A percentile compares a stretch with the other conserved stretches of the same genome.
These are phyloP conservation scores for Apamea monoglypha DNA, from an alignment of 2,888 invertebrate species.

Conservation along the genomic window DNA sequence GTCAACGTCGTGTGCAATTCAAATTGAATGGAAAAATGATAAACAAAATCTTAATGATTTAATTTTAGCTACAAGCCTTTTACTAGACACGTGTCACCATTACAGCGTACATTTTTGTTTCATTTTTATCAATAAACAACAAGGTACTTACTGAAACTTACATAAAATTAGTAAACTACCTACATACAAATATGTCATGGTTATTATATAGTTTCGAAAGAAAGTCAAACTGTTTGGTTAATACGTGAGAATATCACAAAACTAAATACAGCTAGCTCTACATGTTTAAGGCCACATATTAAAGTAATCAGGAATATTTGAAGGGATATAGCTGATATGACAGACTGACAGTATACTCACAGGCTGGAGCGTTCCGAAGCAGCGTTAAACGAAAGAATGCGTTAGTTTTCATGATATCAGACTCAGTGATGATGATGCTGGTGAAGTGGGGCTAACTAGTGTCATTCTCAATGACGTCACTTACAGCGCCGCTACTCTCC, in stretches of 20 bases:
- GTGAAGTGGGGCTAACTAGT: conserved; percentile 78
- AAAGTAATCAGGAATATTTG: conserved; percentile 19
- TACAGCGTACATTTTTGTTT: not conserved
- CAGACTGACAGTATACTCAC: conserved; percentile 87
- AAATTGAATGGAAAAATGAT: not conserved
- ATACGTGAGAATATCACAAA: conserved; percentile 22
- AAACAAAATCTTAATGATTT: not conserved
- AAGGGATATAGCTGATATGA: conserved; percentile 39
- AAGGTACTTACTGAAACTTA: conserved; percentile 28
- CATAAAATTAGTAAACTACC: conserved; percentile 44
- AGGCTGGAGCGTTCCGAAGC: conserved; percentile 88
- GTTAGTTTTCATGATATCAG: conserved; percentile 88
- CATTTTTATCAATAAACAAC: not conserved
- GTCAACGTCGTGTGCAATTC: conserved; percentile 3
- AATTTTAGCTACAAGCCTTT: not conserved
- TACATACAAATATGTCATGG: conserved; percentile 4
- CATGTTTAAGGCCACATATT: conserved; percentile 20
- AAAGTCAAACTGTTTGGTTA: conserved; percentile 35
- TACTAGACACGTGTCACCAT: not conserved
- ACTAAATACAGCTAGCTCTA: conserved; percentile 45
- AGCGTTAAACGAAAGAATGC: conserved; percentile 88
- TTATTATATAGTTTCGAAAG: conserved; percentile 29
- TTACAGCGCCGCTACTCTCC: conserved; percentile 88
- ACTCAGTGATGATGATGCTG: conserved; percentile 70
- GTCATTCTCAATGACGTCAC: conserved; percentile 83